Base-by-base conservation (phyloP, 1,140 invertebrate genomes). In the Macrotrachela quadricornifera region DNA sequence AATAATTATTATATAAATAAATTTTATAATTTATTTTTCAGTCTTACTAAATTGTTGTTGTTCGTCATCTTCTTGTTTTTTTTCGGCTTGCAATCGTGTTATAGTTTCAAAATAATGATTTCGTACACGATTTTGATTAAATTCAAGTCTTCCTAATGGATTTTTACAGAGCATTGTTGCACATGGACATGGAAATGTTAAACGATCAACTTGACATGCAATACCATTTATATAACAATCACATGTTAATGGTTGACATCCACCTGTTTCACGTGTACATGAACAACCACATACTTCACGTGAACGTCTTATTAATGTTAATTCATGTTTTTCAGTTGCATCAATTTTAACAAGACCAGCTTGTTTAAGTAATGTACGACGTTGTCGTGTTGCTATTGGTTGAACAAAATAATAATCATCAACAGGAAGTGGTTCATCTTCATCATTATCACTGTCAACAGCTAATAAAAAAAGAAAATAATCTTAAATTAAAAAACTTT, bases 81-180 rank as follows among this genome's bases (percentile, higher is more conserved):
- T 30, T 30, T 30, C 21, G 21, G 21, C 21, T 30, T 30, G 2
- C 15, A 13, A 46, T 46, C 18, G 4, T 30, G 13, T 46, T 6
- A n/a, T 16, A 6, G 90, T 95, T 62, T 94, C 86, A 57, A 92
- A 87, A 61, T 91, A 95, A 70, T 96, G 90, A n/a, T 85, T 92
- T 49, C 86, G 77, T 3, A 96, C 90, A 51, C 88, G 76, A 36
- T 87, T 78, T 0, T 87, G 86, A 70, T 95, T 92, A 61, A 95
- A 95, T 66, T 95, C 90, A 55, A 94, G 21, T 30, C 21, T 30
- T 30, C 91, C 91, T 49, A 79, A 79, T 4, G 78, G 79, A 68
- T 97, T 97, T 38, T 78, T 81, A 69, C 91, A 97, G 46, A 85
- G 84, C 61, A 94, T 87, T 57, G 83, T 78, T 0, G 82, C 81